Evolutionary conservation across 2,797 vertebrate genomes (phyloP).

Genomic region (Liasis olivaceus): DNA sequence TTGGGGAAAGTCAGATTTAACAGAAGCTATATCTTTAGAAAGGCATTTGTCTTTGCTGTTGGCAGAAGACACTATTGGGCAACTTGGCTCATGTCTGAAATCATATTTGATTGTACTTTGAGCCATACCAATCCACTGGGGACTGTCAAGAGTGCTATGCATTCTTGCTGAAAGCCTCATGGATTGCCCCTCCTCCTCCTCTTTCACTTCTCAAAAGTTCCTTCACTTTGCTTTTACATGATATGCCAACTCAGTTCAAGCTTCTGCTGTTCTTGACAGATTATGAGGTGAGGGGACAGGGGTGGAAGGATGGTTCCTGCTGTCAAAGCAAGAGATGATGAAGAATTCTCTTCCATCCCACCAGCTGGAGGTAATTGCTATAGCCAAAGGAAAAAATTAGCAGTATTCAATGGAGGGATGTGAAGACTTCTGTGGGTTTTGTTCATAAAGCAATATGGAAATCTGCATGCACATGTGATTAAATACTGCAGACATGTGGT

Average conservation of each 20-base stretch:
- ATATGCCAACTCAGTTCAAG: neutral
- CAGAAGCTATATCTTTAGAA: neutral
- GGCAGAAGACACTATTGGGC: neutral
- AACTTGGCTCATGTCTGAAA: neutral
- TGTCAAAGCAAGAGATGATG: neutral
- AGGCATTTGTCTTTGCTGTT: neutral
- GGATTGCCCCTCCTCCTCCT: neutral
- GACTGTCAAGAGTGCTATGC: neutral
- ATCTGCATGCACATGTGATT: neutral
- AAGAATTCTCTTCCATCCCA: neutral
- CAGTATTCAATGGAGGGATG: neutral
- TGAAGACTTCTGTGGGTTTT: neutral
- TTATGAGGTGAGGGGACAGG: neutral
- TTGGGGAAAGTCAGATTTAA: neutral
- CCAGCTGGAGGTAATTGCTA: neutral
- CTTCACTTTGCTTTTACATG: neutral
- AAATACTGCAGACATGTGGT: neutral
- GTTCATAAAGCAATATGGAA: neutral
- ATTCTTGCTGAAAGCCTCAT: neutral
- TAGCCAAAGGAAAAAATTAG: neutral
- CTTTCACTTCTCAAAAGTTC: neutral
- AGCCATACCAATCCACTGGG: neutral
- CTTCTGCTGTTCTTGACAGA: neutral
- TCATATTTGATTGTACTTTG: neutral
- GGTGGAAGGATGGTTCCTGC: neutral